phyloP scores from a whole-genome alignment of 2,888 invertebrate species.

The Microchrysa polita region DNA sequence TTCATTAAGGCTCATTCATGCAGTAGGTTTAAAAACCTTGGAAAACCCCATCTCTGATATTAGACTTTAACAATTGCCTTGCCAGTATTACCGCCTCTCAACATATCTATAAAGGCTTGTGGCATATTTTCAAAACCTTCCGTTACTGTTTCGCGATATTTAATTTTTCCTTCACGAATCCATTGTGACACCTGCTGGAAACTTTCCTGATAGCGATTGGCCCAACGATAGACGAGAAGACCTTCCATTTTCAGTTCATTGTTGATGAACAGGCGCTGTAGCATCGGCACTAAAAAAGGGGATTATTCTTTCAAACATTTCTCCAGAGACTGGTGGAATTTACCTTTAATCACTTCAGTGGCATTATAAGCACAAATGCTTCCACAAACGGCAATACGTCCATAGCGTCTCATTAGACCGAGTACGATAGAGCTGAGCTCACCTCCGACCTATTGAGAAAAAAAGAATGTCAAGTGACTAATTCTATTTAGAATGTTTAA shows the following conservation, averaged over 20 bases:
- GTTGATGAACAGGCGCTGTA: constrained; percentile 68
- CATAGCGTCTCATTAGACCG: constrained; percentile 70
- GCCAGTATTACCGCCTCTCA: constrained; percentile 74
- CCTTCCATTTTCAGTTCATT: constrained; percentile 74
- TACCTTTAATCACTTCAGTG: constrained; percentile 30
- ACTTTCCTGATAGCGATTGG: constrained; percentile 71
- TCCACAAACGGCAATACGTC: constrained; percentile 74
- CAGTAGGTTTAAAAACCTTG: too few species aligned
- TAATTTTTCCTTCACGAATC: constrained; percentile 75
- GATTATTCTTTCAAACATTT: not conserved
- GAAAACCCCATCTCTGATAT: too few species aligned
- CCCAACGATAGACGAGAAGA: constrained; percentile 65
- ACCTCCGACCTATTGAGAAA: constrained; percentile 68
- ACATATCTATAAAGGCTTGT: constrained; percentile 73
- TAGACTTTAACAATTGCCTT: constrained; percentile 73
- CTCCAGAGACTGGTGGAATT: not conserved
- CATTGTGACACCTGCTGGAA: constrained; percentile 71
- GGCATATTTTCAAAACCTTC: constrained; percentile 80
- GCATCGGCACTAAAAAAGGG: constrained; percentile 53
- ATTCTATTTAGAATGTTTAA: not conserved
- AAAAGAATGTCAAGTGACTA: too few species aligned
- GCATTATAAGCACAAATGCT: constrained; percentile 72
- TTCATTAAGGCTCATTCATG: too few species aligned
- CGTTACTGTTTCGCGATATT: constrained; percentile 74
- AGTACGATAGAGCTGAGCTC: constrained; percentile 70